These are phyloP conservation scores for Eulemur rufifrons DNA, from an alignment of 2,113 vertebrate genomes.

Conservation along the genomic window DNA sequence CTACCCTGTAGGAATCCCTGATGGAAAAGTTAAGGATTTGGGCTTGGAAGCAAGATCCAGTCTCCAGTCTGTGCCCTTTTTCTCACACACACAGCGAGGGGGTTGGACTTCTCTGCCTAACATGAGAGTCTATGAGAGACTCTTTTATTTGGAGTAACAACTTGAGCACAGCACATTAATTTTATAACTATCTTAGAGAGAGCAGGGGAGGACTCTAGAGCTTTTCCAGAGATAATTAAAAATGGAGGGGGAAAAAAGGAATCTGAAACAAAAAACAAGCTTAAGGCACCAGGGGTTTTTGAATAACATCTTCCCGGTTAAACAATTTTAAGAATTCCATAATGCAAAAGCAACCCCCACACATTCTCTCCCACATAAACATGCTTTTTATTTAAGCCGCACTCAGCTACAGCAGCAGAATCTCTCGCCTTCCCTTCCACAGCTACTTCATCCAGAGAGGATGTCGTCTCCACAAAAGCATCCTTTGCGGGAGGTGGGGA, in stretches of 20 bases:
- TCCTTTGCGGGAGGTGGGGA: not conserved
- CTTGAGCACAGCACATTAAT: not conserved
- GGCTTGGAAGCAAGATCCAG: not conserved
- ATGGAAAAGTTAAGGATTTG: not conserved
- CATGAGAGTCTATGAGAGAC: not conserved
- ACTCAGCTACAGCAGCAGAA: not conserved
- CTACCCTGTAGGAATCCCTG: not conserved
- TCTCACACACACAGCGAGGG: not conserved
- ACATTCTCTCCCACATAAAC: constrained; percentile 73
- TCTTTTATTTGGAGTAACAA: not conserved
- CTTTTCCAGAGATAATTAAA: constrained; percentile 65
- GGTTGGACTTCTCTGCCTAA: not conserved
- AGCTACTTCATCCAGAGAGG: not conserved
- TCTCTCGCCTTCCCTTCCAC: constrained; percentile 1
- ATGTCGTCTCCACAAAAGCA: not conserved
- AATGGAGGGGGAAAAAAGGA: not conserved
- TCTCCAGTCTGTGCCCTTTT: not conserved
- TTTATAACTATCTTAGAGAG: constrained; percentile 46
- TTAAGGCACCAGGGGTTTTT: constrained; percentile 56
- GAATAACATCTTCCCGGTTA: constrained; percentile 72
- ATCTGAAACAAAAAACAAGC: constrained; percentile 65
- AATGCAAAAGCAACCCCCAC: constrained; percentile 62
- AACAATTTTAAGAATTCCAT: constrained; percentile 76
- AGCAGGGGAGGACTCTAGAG: constrained; percentile 55
- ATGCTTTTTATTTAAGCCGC: constrained; percentile 45